Evolutionary conservation across 2,888 invertebrate species (phyloP), one percentile per base, ranked within the genome.

Genomic region (Caenorhabditis sinica): DNA sequence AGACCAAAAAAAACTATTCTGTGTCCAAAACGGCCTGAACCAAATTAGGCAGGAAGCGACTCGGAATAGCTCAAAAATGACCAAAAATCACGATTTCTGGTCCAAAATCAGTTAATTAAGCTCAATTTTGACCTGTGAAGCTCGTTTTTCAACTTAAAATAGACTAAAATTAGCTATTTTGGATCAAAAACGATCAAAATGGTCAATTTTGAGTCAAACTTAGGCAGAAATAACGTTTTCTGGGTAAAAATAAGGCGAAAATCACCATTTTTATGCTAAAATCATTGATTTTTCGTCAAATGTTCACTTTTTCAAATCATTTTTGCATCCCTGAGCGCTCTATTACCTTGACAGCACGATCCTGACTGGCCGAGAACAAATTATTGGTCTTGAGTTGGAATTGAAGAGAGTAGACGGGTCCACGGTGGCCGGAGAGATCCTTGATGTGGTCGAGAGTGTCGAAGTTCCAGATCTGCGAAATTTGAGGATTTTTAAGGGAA

Each of bases 331-430:
- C 43, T 72, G 11, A 43, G 20, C 36, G 11, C 60, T 40, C 30
- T 43, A 36, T 33, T 61, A 90, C 91, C 86, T 89, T 90, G 17
- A 91, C 87, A 36, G 89, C 86, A 72, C 90, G 75, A 80, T 92
- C 92, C 40, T 86, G 81, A 69, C 91, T 90, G 30, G 88, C 87
- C 9, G 91, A 91, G 82, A 90, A 92, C n/a, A 92, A 71, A 60
- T 91, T 88, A 36, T 84, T 83, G 17, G 90, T 85, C 53, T 86
- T 84, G 51, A 86, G 60, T 9, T 91, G 89, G 63, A 92, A 92
- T 11, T 82, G 76, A 8, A 92, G 76, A 13, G 90, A 89, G 17
- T 88, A 90, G 28, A 92, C 87, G 2, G 90, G 82, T 3, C 87
- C 89, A 28, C 89, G 88, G 73, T 92, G 92, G 4, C 90, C 91